Evolutionary conservation across 2,113 vertebrate genomes (phyloP).

Genomic region (Nerophis lumbriciformis): DNA sequence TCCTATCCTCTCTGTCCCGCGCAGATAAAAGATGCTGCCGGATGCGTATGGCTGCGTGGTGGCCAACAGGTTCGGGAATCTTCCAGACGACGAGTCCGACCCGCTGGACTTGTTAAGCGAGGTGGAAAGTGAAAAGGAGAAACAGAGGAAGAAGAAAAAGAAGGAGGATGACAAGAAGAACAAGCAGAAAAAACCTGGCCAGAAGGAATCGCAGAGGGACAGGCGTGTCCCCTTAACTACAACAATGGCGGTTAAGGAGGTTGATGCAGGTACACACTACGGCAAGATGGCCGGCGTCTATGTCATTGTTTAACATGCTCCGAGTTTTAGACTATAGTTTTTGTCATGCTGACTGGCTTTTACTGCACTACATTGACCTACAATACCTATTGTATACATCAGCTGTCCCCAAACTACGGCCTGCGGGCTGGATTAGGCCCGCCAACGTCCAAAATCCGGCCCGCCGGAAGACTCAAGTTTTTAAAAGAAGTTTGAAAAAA

Average conservation of each 20-base stretch:
- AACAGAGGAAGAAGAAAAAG: constrained; percentile 60
- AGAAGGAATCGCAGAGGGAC: constrained; percentile 78
- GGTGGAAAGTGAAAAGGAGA: constrained; percentile 57
- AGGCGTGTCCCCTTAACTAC: constrained; percentile 14
- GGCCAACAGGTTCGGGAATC: constrained; percentile 82
- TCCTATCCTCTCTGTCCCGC: not conserved
- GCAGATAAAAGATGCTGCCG: constrained; percentile 46
- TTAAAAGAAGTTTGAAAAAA: too few species aligned
- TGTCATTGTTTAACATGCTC: not conserved
- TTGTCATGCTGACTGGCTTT: not conserved
- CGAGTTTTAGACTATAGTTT: constrained; percentile 9
- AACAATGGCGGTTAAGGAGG: not conserved
- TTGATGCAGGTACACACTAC: constrained; percentile 19
- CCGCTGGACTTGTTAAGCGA: constrained; percentile 81
- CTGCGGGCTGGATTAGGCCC: too few species aligned
- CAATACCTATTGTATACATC: too few species aligned
- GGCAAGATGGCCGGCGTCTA: not conserved
- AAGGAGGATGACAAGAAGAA: constrained; percentile 62
- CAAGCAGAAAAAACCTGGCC: constrained; percentile 49
- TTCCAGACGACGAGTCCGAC: constrained; percentile 84
- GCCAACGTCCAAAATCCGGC: too few species aligned
- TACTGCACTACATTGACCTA: too few species aligned
- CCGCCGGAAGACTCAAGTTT: too few species aligned
- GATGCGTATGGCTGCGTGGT: constrained; percentile 78
- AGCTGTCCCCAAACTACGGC: too few species aligned